Evolutionary conservation across 2,888 invertebrate genomes (phyloP), one percentile per base, ranked within the genome.

Genomic region (Antheraea assamensis): DNA sequence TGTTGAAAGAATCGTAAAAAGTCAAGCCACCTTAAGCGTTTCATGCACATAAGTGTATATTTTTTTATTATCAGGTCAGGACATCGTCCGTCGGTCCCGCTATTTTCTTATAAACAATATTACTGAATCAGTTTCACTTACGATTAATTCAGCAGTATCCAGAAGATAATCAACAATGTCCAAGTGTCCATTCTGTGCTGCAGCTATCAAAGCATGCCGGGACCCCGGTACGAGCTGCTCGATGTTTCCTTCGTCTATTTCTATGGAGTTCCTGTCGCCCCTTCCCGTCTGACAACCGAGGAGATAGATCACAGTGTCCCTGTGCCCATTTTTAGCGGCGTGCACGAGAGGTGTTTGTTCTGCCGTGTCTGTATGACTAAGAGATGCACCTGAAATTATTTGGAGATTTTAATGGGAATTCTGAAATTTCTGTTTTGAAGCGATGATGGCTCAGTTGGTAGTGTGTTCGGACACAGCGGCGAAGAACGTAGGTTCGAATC

Each of bases 101-200:
- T n/a, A n/a, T n/a, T 42, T 42, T 42, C 42, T 42, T 42, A 42
- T 42, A 42, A 42, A 1, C 13, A 42, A 42, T 2, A 13, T 52
- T 55, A 71, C 30, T 42, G 13, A 49, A 52, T 35, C 24, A 47
- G 15, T 24, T 30, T 10, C 66, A 80, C 98, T 97, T 8, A 98
- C 96, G 74, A 96, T 96, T 30, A 98, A 96, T 82, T 97, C 97
- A 61, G 97, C 96, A 93, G 97, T 97, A 89, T 98, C 98, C 74
- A 99, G 89, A 30, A 99, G 94, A 90, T 98, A 98, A 88, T 99
- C 98, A 21, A 98, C 97, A 76, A 98, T 97, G 91, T 98, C 97
- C 71, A 96, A 95, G 88, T 98, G 97, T 10, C 98, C 98, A 85
- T 97, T 97, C 24, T 97, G 97, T 0, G 99, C 97, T 0, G 98